A percentile compares a stretch with the other conserved stretches of the same genome.
Evolutionary conservation across 2,113 vertebrate genomes (phyloP).

Genomic region (Xyrauchen texanus): DNA sequence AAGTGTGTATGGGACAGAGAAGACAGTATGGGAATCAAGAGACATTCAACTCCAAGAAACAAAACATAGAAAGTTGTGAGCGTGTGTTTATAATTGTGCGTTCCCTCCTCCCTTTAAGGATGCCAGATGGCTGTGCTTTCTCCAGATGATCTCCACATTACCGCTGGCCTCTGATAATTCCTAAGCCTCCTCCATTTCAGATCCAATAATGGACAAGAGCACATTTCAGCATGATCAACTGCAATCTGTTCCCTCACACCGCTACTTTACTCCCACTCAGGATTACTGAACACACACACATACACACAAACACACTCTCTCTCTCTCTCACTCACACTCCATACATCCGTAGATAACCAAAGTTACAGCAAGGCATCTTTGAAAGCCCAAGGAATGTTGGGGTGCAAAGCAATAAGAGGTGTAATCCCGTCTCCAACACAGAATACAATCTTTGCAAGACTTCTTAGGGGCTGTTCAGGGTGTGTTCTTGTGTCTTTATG

Average conservation of each 20-base stretch:
- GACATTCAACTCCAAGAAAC: background rate
- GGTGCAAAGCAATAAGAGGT: background rate
- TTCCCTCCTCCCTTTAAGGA: slow-evolving; percentile 48
- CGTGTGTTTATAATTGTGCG: slow-evolving; percentile 17
- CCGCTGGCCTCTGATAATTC: slow-evolving; percentile 91
- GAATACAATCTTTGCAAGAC: background rate
- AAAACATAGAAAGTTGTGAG: slow-evolving; percentile 13
- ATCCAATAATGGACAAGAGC: slow-evolving; percentile 92
- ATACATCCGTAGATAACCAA: slow-evolving; percentile 34
- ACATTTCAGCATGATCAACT: slow-evolving; percentile 88
- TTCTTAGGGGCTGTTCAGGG: too few species aligned
- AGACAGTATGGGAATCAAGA: background rate
- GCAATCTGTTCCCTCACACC: slow-evolving; percentile 87
- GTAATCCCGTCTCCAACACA: background rate
- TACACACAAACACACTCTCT: slow-evolving; percentile 10
- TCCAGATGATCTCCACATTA: slow-evolving; percentile 93
- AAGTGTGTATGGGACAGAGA: too few species aligned
- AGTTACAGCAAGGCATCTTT: background rate
- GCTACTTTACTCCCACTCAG: slow-evolving; percentile 80
- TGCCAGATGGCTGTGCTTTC: slow-evolving; percentile 67
- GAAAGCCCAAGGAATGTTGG: background rate
- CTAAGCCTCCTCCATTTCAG: slow-evolving; percentile 92
- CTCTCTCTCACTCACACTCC: background rate
- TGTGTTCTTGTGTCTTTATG: too few species aligned
- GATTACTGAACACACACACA: slow-evolving; percentile 76